Conservation (phyloP, 2,113 vertebrate genomes). For the Lethenteron camtschaticum region DNA sequence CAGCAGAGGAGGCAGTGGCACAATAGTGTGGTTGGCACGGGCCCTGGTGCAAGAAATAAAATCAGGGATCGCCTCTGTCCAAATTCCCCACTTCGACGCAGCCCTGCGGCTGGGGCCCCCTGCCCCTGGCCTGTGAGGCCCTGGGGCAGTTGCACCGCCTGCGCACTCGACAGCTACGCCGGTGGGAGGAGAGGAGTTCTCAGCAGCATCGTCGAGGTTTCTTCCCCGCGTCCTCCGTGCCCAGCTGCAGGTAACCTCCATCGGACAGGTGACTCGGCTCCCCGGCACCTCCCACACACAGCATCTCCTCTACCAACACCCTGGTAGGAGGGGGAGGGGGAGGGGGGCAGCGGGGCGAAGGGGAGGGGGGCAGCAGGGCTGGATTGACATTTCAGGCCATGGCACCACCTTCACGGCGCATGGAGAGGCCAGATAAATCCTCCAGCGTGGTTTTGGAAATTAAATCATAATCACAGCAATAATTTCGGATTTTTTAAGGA, state of each 20-base stretch:
- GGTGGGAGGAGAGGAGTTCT: not conserved
- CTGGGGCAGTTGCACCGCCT: too few relatives aligned
- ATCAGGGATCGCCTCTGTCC: too few relatives aligned
- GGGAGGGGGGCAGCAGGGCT: not conserved
- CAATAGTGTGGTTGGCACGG: too few relatives aligned
- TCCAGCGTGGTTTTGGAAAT: not conserved
- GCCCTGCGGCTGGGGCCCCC: too few relatives aligned
- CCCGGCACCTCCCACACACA: not conserved
- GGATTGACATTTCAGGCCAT: not conserved
- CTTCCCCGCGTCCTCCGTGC: not conserved
- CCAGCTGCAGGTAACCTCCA: not conserved
- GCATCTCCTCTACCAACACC: not conserved
- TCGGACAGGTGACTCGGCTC: not conserved
- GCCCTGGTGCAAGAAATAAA: too few relatives aligned
- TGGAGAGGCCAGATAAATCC: slow-evolving; percentile 2
- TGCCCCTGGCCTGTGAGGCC: too few relatives aligned
- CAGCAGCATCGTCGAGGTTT: slow-evolving; percentile 4
- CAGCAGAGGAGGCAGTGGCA: too few relatives aligned
- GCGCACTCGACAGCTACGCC: too few relatives aligned
- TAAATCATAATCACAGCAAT: too few relatives aligned
- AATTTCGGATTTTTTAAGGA: too few relatives aligned
- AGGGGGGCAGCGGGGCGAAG: not conserved
- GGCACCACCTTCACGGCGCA: not conserved
- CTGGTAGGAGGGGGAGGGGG: not conserved
- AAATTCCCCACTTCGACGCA: too few relatives aligned